A percentile compares a stretch with the other conserved stretches of the same genome.
Evolutionary conservation across 2,113 vertebrate genomes (phyloP).

Genomic region (Tupaia tana): DNA sequence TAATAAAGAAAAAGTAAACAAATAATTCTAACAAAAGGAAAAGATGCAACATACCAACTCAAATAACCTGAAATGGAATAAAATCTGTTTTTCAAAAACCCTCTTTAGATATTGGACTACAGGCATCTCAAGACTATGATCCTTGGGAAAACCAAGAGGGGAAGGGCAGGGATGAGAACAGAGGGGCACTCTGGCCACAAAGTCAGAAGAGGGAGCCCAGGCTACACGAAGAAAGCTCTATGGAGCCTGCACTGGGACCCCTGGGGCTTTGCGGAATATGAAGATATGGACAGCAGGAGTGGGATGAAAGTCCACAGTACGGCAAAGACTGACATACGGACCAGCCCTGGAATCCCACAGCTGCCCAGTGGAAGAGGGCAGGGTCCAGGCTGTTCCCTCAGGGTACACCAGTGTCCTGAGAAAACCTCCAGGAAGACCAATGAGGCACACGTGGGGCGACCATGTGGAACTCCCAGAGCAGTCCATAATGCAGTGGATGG

Average conservation of each 20-base stretch:
- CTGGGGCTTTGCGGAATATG: no score
- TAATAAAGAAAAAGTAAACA: no score
- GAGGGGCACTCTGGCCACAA: not conserved
- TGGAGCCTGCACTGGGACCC: rapidly evolving
- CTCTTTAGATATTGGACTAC: not conserved
- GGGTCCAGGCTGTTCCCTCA: not conserved
- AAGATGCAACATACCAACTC: not conserved
- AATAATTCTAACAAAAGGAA: no score
- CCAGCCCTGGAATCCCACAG: rapidly evolving
- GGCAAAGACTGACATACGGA: rapidly evolving
- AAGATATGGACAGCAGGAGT: rapidly evolving
- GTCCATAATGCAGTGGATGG: no score
- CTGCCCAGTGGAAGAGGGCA: rapidly evolving
- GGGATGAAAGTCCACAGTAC: not conserved
- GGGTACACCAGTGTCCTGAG: not conserved
- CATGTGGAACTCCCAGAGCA: not conserved
- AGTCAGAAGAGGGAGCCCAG: not conserved
- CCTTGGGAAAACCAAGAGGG: not conserved
- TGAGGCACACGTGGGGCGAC: not conserved
- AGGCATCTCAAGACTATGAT: not conserved
- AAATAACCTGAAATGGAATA: not conserved
- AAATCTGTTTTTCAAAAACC: not conserved
- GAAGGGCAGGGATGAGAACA: not conserved
- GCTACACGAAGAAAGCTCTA: no score
- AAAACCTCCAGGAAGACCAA: not conserved